Evolutionary conservation across 2,888 invertebrate species (phyloP), one percentile per base, ranked within the genome.

Genomic region (Pseudanteris insignis): DNA sequence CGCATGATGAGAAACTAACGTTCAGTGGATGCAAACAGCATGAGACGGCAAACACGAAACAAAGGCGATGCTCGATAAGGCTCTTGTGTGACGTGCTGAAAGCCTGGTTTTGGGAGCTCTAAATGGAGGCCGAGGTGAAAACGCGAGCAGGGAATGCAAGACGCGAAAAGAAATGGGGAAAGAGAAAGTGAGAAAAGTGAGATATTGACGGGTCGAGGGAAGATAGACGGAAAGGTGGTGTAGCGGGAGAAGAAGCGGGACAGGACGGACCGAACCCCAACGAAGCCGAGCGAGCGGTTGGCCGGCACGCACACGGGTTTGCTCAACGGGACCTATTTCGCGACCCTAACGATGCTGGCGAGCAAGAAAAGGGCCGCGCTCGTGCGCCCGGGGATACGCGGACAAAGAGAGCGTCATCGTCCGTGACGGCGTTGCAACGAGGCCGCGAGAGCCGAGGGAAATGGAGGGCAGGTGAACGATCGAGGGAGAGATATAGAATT

Each of bases 261-360:
- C 29, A 25, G 26, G 29, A 7, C 41, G 40, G 40, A 9, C 4
- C 3, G 60, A 58, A 36, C 48, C 59, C 44, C 41, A 38, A 41
- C n/a, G 55, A 55, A 44, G 53, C 38, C 57, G 57, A 48, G 40
- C 13, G 33, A 10, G 36, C 43, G 36, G 58, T 50, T 58, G 58
- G 43, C 58, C 61, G 34, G 63, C 64, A 67, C 66, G 67, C 57
- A 66, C 63, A 44, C 48, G 55, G 62, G 65, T 66, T 66, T 64
- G 55, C 65, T 64, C 58, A 65, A 43, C 59, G 54, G 61, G 63
- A 59, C 55, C 64, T 65, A 65, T 54, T 65, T 62, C 60, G 63
- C 61, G 18, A 18, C 18, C 58, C 61, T 61, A 64, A 57, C 48
- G 57, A 50, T 37, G 41, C 58, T 44, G 53, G 62, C 29, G 30